Base-by-base conservation (phyloP, 2,113 vertebrate species). In the Climacteris rufus region DNA sequence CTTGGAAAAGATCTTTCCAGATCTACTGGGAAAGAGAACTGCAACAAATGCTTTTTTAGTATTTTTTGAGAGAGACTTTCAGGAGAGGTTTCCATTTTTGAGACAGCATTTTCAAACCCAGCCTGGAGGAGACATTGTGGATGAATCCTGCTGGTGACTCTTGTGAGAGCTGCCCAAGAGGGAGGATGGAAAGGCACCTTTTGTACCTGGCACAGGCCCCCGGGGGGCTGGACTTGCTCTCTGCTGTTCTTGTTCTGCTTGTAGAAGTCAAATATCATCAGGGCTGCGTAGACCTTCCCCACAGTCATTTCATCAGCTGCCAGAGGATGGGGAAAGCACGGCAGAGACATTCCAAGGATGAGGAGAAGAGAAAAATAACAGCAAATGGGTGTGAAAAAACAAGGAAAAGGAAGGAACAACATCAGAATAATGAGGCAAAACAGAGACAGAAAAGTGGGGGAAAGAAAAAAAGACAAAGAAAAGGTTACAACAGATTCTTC, bases 251-350 rank as follows among this genome's bases (percentile, higher is more conserved):
- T 98, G 81, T 98, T 99, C 98, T 99, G 99, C 84, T 99, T 99
- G 97, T 99, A 99, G 98, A 99, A 99, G 97, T 99, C 99, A 3
- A 99, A 99, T 96, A 99, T 99, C 99, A 99, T 99, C 83, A 99
- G 98, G 2, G 99, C 99, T 1, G 99, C 99, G 1, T 99, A 99
- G 61, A 99, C 99, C 93, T 99, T 99, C 63, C 99, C 99, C 88
- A 99, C 99, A 0, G 99, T 99, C 98, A 99, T 98, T 96, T 99
- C 99, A 75, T 99, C 99, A 7, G 98, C 99, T 99, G 95, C 44
- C 63, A 71, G 44, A 19, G 72, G 50, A 27, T 0, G 3, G 45
- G 40, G 6, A n/a, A 82, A 82, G 21, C 0, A 4, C 9, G 1
- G 64, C 35, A 60, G 50, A 57, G 24, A 13, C 2, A 6, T 83